phyloP scores from a whole-genome alignment of 2,797 vertebrate genomes.

The Pangasius sanitwongsei region DNA sequence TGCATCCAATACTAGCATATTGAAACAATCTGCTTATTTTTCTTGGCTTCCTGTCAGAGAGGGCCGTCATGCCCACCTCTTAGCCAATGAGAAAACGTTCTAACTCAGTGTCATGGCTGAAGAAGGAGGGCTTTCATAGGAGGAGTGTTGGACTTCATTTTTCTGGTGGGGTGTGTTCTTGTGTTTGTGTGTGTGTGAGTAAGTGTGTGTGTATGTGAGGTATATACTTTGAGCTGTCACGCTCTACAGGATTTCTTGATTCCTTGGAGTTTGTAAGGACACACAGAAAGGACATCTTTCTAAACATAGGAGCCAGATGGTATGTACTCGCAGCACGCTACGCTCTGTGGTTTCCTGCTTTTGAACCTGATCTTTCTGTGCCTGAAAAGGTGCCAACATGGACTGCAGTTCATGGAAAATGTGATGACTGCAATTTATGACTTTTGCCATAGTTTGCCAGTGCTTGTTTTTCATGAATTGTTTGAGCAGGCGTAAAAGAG shows the following conservation, averaged over 20 bases:
- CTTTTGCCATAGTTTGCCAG: constrained; percentile 13
- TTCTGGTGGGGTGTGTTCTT: constrained; percentile 41
- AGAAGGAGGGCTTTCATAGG: constrained; percentile 22
- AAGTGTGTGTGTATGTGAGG: constrained; percentile 42
- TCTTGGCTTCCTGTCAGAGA: constrained; percentile 58
- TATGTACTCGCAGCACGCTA: neutral
- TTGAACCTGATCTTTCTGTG: constrained; percentile 30
- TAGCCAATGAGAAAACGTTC: constrained; percentile 62
- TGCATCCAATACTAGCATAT: constrained; percentile 47
- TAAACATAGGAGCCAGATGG: constrained; percentile 21
- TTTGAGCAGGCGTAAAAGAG: neutral
- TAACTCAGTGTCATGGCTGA: neutral
- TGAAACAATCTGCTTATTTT: constrained; percentile 62
- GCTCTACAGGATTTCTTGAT: constrained; percentile 56
- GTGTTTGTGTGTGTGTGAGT: constrained; percentile 38
- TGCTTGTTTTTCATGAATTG: neutral
- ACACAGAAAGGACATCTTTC: constrained; percentile 28
- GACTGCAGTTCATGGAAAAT: constrained; percentile 27
- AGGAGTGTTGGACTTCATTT: constrained; percentile 13
- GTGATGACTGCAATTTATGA: neutral
- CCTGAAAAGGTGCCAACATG: constrained; percentile 36
- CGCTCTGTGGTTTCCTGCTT: constrained; percentile 5
- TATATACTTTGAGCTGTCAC: constrained; percentile 52
- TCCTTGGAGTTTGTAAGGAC: constrained; percentile 41
- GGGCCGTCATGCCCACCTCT: constrained; percentile 47